Percentiles rank a stretch among this genome's conserved stretches.
Evolutionary conservation across 2,797 vertebrate species (phyloP).

Genomic region (Hydrocynus forskahlii): DNA sequence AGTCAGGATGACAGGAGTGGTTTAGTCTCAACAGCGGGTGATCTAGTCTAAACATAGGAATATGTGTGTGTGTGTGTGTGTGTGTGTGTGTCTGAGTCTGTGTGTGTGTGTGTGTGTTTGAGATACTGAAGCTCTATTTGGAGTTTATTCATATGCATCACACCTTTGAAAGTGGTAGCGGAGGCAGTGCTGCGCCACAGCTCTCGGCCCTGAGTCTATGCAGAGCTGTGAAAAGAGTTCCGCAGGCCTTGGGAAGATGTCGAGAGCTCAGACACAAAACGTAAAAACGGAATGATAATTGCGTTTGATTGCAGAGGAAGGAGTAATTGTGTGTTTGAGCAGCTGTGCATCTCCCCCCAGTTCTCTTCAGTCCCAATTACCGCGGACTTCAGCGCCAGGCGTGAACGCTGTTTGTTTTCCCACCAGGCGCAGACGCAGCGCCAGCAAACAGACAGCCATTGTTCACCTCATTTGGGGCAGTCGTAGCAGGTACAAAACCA

Average conservation of each 20-base stretch:
- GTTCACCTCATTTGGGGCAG: constrained; percentile 44
- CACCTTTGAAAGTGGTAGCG: neutral
- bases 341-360: constrained; percentile 42
- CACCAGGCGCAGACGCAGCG: constrained; percentile 29
- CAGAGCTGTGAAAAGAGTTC: neutral
- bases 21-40: constrained; percentile 16
- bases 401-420: constrained; percentile 46
- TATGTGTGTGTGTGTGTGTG: too few species aligned
- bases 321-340: constrained; percentile 51
- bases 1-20: constrained; percentile 28
- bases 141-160: constrained; percentile 10
- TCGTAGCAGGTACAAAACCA: constrained; percentile 43
- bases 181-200: neutral
- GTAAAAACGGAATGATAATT: constrained; percentile 49
- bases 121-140: constrained; percentile 25
- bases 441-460: constrained; percentile 41
- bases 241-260: neutral
- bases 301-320: constrained; percentile 55
- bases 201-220: neutral
- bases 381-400: neutral
- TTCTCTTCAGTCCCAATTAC: constrained; percentile 46
- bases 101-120: neutral
- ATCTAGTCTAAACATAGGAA: constrained; percentile 34
- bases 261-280: constrained; percentile 13
- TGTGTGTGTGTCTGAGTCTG: too few species aligned